Evolutionary conservation across 2,888 invertebrate species (phyloP).

Genomic region (Caenorhabditis plicata): DNA sequence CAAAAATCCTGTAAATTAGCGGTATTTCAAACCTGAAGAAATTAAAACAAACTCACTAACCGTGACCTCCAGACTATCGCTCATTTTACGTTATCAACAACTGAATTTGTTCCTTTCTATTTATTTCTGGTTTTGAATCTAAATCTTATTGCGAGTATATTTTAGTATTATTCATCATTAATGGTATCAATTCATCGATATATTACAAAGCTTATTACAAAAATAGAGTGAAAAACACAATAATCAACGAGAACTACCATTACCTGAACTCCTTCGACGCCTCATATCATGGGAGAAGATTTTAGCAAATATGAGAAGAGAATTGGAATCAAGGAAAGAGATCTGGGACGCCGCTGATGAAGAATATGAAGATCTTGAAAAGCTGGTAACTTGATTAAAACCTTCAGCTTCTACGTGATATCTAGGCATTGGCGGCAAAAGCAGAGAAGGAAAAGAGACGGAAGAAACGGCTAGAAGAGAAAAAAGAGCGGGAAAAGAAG

Average conservation of each 20-base stretch:
- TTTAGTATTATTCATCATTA: too few relatives aligned
- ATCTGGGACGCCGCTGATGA: constrained; percentile 16
- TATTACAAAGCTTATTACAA: too few relatives aligned
- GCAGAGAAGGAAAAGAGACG: constrained; percentile 1
- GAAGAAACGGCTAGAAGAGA: neutral
- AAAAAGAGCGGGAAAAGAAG: neutral
- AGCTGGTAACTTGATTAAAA: neutral
- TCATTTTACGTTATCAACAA: too few relatives aligned
- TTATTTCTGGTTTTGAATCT: too few relatives aligned
- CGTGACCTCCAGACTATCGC: too few relatives aligned
- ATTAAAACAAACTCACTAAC: too few relatives aligned
- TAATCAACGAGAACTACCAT: neutral
- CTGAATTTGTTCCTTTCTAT: too few relatives aligned
- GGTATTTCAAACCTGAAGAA: too few relatives aligned
- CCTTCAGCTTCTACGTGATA: too few relatives aligned
- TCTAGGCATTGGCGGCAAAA: neutral
- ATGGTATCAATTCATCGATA: too few relatives aligned
- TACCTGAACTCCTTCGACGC: constrained; percentile 7
- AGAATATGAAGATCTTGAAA: constrained; percentile 11
- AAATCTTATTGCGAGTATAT: too few relatives aligned
- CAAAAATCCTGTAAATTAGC: too few relatives aligned
- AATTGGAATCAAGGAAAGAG: constrained; percentile 1
- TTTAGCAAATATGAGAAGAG: constrained; percentile 2
- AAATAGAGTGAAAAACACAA: neutral
- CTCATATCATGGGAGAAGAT: constrained; percentile 9